phyloP scores from a whole-genome alignment of 2,797 vertebrate species.

The Danio kyathit region DNA sequence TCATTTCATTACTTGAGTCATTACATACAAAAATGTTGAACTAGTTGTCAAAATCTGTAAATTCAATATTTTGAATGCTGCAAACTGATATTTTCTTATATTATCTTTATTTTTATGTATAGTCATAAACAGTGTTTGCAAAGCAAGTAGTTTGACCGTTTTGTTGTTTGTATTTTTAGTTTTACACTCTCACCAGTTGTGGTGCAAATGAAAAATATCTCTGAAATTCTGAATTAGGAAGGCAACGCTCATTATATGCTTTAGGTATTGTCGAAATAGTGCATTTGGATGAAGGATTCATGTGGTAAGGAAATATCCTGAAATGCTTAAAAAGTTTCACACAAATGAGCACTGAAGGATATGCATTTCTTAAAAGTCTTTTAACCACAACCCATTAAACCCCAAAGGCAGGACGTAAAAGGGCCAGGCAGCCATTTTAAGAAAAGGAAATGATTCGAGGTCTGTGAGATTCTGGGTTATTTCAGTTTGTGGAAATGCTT shows the following conservation, averaged over 20 bases:
- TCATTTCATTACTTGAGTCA: too few species aligned
- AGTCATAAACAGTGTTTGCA: too few species aligned
- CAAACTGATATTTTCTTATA: too few species aligned
- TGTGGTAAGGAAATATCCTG: background rate
- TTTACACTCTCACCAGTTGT: too few species aligned
- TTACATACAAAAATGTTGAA: too few species aligned
- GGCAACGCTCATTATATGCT: background rate
- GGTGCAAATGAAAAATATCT: too few species aligned
- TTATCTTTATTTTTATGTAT: too few species aligned
- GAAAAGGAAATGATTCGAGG: conserved; percentile 56
- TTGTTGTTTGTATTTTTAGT: too few species aligned
- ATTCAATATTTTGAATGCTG: too few species aligned
- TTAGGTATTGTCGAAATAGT: background rate
- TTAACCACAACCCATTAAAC: conserved; percentile 36
- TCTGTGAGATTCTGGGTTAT: conserved; percentile 62
- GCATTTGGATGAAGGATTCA: background rate
- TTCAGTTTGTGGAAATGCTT: conserved; percentile 63
- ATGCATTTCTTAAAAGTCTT: conserved; percentile 22
- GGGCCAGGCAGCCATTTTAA: conserved; percentile 61
- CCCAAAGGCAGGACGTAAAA: conserved; percentile 39
- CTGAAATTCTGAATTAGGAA: background rate
- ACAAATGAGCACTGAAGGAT: conserved; percentile 8
- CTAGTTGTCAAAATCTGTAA: too few species aligned
- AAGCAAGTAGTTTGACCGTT: too few species aligned
- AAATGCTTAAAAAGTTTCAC: conserved; percentile 17